Evolutionary conservation across 2,888 invertebrate genomes (phyloP).

Genomic region (Chymomyza procnemis): DNA sequence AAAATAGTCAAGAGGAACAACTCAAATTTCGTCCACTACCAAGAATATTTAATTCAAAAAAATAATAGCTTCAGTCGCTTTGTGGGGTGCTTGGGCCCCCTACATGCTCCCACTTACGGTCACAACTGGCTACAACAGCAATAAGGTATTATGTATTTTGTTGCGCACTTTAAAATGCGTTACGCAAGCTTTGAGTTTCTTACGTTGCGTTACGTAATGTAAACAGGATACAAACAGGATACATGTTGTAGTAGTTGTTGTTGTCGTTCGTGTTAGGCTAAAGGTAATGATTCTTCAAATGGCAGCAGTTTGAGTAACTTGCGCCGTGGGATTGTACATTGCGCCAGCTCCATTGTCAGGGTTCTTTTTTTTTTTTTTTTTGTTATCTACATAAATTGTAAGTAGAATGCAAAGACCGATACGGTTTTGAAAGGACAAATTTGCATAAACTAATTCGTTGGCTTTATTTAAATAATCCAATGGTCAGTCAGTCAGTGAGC

Average conservation of each 20-base stretch:
- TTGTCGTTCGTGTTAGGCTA: background rate
- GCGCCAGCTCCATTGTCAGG: conserved; percentile 18
- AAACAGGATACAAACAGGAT: background rate
- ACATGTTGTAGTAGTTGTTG: conserved; percentile 4
- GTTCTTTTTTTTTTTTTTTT: conserved; percentile 29
- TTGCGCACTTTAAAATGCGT: conserved; percentile 22
- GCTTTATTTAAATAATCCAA: conserved; percentile 73
- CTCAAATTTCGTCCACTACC: too few relatives aligned
- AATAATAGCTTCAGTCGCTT: too few relatives aligned
- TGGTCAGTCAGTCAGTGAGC: conserved; percentile 29
- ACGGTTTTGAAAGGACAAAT: conserved; percentile 43
- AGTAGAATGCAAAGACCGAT: background rate
- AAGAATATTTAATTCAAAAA: too few relatives aligned
- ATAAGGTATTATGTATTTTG: background rate
- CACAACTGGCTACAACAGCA: background rate
- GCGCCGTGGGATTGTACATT: background rate
- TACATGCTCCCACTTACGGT: too few relatives aligned
- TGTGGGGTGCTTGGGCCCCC: too few relatives aligned
- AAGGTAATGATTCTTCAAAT: background rate
- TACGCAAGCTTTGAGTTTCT: conserved; percentile 18
- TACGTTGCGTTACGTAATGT: conserved; percentile 14
- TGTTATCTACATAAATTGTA: conserved; percentile 52
- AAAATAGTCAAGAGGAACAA: too few relatives aligned
- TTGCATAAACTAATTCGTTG: conserved; percentile 70
- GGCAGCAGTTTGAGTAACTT: background rate